phyloP scores from a whole-genome alignment of 2,888 invertebrate genomes.

The Orchesella flavescens region DNA sequence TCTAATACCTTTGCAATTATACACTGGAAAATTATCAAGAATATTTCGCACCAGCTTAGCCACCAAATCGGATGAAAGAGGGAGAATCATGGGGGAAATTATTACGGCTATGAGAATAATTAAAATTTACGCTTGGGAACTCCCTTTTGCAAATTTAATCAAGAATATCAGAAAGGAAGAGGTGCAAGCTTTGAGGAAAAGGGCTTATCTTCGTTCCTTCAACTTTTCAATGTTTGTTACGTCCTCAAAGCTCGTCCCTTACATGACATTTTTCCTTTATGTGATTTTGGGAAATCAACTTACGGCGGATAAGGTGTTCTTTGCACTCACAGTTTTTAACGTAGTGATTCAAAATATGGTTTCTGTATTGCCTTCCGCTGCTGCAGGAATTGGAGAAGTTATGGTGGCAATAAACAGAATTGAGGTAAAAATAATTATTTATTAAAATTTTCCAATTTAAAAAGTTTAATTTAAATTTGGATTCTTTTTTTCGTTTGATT shows the following conservation, averaged over 20 bases:
- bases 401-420: constrained; percentile 29
- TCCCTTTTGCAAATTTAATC: constrained; percentile 42
- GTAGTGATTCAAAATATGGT: constrained; percentile 32
- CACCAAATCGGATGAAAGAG: constrained; percentile 47
- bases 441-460: neutral
- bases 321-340: constrained; percentile 38
- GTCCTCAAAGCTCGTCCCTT: constrained; percentile 88
- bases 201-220: constrained; percentile 80
- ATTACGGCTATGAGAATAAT: constrained; percentile 55
- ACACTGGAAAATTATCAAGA: constrained; percentile 50
- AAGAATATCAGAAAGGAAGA: constrained; percentile 77
- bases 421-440: constrained; percentile 8
- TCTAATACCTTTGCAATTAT: constrained; percentile 87
- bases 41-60: constrained; percentile 50
- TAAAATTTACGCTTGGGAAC: constrained; percentile 63
- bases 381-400: constrained; percentile 45
- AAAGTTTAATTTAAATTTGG: neutral
- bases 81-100: constrained; percentile 58
- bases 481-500: neutral
- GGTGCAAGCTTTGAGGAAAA: constrained; percentile 80
- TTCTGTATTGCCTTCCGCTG: constrained; percentile 44
- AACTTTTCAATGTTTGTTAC: constrained; percentile 80
- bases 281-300: constrained; percentile 77
- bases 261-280: constrained; percentile 85
- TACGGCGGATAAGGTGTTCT: constrained; percentile 78